Evolutionary conservation across 2,113 vertebrate species (phyloP).

Genomic region (Lipotes vexillifer): DNA sequence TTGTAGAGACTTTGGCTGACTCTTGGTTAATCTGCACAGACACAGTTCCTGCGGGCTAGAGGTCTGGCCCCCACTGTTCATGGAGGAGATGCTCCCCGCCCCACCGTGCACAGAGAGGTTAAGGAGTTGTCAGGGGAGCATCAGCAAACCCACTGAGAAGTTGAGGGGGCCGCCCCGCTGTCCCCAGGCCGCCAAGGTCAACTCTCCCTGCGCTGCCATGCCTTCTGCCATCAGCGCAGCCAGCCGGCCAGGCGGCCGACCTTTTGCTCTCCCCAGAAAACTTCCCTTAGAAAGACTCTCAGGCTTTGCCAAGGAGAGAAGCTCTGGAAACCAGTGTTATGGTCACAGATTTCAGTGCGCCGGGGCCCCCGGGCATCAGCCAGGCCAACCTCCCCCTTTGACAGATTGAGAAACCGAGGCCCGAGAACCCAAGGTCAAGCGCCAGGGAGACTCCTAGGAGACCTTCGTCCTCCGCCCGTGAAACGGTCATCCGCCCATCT

Average conservation of each 20-base stretch:
- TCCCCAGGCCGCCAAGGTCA: accelerated
- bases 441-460: neutral
- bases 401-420: neutral
- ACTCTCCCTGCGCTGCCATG: accelerated
- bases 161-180: accelerated
- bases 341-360: accelerated
- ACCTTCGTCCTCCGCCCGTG: neutral
- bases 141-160: neutral
- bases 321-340: neutral
- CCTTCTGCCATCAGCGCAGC: accelerated
- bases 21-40: neutral
- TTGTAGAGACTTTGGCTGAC: accelerated
- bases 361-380: neutral
- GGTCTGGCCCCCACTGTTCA: neutral
- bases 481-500: neutral
- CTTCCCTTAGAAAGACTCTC: neutral
- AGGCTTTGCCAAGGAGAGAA: neutral
- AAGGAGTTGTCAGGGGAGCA: accelerated
- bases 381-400: neutral
- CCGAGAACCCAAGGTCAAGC: neutral
- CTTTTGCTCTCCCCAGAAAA: neutral
- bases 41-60: neutral
- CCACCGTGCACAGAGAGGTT: accelerated
- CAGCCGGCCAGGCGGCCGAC: accelerated
- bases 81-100: neutral